A percentile compares a stretch with the other conserved stretches of the same genome.
Evolutionary conservation across 1,140 invertebrate species (phyloP).

Genomic region (Euwallacea similis): DNA sequence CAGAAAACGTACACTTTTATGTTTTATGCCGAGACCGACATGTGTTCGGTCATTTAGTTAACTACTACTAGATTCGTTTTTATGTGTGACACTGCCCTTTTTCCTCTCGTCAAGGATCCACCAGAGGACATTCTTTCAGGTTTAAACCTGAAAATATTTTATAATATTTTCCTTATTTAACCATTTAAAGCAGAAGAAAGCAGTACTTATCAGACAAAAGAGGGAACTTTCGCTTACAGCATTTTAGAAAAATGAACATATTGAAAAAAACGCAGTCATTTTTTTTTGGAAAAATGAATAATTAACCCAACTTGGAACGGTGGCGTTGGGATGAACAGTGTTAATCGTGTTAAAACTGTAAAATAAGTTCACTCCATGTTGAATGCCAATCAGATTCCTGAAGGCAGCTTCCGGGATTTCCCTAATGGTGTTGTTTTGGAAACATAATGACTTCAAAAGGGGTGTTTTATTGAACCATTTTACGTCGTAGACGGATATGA

Average conservation of each 20-base stretch:
- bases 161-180: background rate
- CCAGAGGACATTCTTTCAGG: too few species aligned
- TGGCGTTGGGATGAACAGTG: conserved; percentile 17
- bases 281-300: too few species aligned
- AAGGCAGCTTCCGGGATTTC: conserved; percentile 19
- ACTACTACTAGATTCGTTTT: too few species aligned
- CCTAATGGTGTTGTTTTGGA: conserved; percentile 32
- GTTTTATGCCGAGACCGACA: too few species aligned
- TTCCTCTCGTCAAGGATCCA: too few species aligned
- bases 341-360: conserved; percentile 28
- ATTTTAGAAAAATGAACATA: too few species aligned
- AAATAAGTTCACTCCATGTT: conserved; percentile 14
- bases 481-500: conserved; percentile 12
- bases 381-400: conserved; percentile 25
- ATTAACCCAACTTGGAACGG: conserved; percentile 19
- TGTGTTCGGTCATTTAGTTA: too few species aligned
- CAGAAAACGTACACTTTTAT: too few species aligned
- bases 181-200: background rate
- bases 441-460: conserved; percentile 20
- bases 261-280: too few species aligned
- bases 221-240: background rate
- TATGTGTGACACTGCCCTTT: too few species aligned
- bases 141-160: too few species aligned
- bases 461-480: conserved; percentile 28
- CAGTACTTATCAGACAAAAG: background rate